Percentiles rank a stretch among this genome's conserved stretches.
Evolutionary conservation across 2,797 vertebrate genomes (phyloP).

Genomic region (Pelochelys cantorii): DNA sequence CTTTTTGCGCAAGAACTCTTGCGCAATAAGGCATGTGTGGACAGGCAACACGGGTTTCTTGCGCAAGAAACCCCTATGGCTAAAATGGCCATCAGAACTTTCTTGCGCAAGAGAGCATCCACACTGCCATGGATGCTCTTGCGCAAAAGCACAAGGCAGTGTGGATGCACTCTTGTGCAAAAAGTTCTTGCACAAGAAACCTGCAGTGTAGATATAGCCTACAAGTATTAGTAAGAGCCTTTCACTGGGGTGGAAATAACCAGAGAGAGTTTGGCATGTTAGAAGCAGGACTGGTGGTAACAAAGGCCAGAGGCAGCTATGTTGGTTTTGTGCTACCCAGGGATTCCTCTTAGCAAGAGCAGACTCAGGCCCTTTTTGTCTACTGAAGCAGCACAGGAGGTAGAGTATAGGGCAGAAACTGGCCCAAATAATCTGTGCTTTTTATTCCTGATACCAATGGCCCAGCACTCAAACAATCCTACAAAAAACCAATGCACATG

Average conservation of each 20-base stretch:
- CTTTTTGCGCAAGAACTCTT: too few species aligned
- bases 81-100: too few species aligned
- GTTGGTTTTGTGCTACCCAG: background rate
- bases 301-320: background rate
- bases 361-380: background rate
- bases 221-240: background rate
- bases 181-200: too few species aligned
- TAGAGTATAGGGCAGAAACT: background rate
- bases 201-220: background rate
- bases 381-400: background rate
- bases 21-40: too few species aligned
- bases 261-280: background rate
- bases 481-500: background rate
- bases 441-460: background rate
- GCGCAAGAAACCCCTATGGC: too few species aligned
- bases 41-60: too few species aligned
- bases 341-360: background rate
- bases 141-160: too few species aligned
- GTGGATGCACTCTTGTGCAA: too few species aligned
- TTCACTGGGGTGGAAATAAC: background rate
- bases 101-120: too few species aligned
- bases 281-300: background rate
- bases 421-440: background rate
- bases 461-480: background rate
- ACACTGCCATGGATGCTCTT: too few species aligned